phyloP scores from a whole-genome alignment of 1,140 invertebrate genomes.

The Drosophila burlai region DNA sequence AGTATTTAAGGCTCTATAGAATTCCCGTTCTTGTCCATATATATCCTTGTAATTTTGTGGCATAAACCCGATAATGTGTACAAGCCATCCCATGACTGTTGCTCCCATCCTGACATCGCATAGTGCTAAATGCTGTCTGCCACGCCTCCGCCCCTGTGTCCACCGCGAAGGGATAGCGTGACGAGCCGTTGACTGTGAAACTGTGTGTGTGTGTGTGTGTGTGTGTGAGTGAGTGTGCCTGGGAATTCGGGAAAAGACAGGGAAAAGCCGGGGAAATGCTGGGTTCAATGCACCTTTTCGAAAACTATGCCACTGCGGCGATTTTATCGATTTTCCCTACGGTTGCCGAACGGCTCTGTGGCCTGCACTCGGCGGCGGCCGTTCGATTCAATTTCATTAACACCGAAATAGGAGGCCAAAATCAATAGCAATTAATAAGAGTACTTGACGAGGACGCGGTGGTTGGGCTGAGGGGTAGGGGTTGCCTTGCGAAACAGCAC shows the following conservation, averaged over 20 bases:
- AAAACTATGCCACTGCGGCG: conserved; percentile 75
- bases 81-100: not conserved
- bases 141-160: conserved; percentile 20
- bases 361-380: conserved; percentile 57
- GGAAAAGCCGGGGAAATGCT: not conserved
- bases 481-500: conserved; percentile 27
- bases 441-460: conserved; percentile 64
- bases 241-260: conserved; percentile 12
- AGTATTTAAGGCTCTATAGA: not conserved
- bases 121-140: conserved; percentile 43
- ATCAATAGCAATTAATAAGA: conserved; percentile 84
- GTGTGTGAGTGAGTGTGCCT: conserved; percentile 4
- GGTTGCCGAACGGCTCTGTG: conserved; percentile 29
- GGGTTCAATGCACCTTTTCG: conserved; percentile 64
- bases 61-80: not conserved
- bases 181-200: conserved; percentile 41
- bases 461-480: not conserved
- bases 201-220: conserved; percentile 13
- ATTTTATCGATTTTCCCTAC: conserved; percentile 68
- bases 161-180: conserved; percentile 44
- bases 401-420: conserved; percentile 66
- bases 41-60: not conserved
- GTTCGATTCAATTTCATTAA: conserved; percentile 82
- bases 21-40: not conserved
- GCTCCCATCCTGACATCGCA: not conserved